Percentiles rank a stretch among this genome's conserved stretches.
These are phyloP conservation scores for Entelurus aequoreus DNA, from an alignment of 2,113 vertebrate species.

Conservation along the genomic window DNA sequence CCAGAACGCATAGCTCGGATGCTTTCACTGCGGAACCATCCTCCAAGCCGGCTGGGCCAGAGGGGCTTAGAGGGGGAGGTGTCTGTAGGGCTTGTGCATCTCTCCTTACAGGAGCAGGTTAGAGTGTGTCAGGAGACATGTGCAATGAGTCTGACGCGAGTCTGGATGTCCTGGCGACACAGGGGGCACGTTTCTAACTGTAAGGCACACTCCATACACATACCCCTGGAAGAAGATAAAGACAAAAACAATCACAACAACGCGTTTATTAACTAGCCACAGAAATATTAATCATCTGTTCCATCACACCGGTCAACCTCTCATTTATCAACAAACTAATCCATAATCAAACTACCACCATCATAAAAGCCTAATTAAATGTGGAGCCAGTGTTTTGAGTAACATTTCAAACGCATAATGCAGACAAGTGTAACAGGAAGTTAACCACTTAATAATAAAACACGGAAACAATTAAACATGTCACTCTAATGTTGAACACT, in stretches of 20 bases:
- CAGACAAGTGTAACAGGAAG: too few species aligned
- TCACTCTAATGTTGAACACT: too few species aligned
- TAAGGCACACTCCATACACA: conserved; percentile 99
- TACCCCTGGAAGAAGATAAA: conserved; percentile 74
- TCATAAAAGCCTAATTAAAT: too few species aligned
- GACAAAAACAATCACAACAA: neutral
- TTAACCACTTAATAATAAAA: too few species aligned
- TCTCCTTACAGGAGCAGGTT: conserved; percentile 33
- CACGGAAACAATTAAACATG: too few species aligned
- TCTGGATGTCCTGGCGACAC: conserved; percentile 98
- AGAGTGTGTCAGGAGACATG: conserved; percentile 93
- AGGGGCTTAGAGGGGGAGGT: conserved; percentile 36
- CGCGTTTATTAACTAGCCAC: neutral
- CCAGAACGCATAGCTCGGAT: conserved; percentile 24
- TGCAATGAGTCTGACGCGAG: conserved; percentile 93
- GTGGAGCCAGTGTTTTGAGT: too few species aligned
- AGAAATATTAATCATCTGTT: too few species aligned
- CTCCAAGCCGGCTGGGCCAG: conserved; percentile 38
- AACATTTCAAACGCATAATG: too few species aligned
- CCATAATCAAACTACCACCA: too few species aligned
- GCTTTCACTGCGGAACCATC: conserved; percentile 24
- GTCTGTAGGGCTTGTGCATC: conserved; percentile 38
- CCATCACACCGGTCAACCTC: too few species aligned
- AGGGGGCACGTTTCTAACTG: conserved; percentile 97
- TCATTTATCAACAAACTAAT: too few species aligned